Base-by-base conservation (phyloP, 2,888 invertebrate genomes). In the Selenia dentaria region DNA sequence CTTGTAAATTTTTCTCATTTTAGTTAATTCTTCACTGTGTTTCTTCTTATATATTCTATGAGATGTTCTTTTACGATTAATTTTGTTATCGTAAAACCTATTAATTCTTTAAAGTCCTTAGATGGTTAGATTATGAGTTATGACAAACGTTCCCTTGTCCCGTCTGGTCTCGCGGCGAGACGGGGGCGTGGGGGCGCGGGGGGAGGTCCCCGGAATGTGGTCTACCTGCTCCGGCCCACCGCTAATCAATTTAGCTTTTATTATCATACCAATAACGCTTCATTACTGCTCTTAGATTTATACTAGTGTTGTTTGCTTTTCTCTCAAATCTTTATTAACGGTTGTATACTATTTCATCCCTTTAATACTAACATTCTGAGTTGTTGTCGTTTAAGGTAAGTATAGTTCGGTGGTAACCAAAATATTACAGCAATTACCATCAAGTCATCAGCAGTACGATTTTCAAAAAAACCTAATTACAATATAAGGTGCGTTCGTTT, bases 161-260 rank as follows among this genome's bases (percentile, higher is more conserved):
- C 64, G 59, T 51, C 59, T 57, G 55, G 54, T 31, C 57, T 41
- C 58, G 62, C 55, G 52, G 56, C 59, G 55, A 32, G 52, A 25
- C 51, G 51, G 34, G 28, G 33, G 12, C 10, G 8, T 2, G 11
- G 53, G 32, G 51, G 31, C 53, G 49, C 52, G 64, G 64, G 60
- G 54, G 57, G 65, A 63, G 66, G 57, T 48, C 51, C 37, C 65
- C 64, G 86, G 88, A 89, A 87, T 89, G 90, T 79, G 80, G 85
- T 74, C 84, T 87, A 89, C 90, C 88, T 87, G 88, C 81, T 77
- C 77, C 74, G 47, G 77, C 79, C 82, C 83, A 78, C 83, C 80
- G 81, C 87, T 88, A 89, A 90, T 90, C 90, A 89, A 89, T 86
- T 89, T 89, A 88, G 77, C 84, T 83, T 74, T 86, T 87, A 88